A percentile compares a stretch with the other conserved stretches of the same genome.
These are phyloP conservation scores for Actias luna DNA, from an alignment of 2,888 invertebrate species.

Conservation along the genomic window DNA sequence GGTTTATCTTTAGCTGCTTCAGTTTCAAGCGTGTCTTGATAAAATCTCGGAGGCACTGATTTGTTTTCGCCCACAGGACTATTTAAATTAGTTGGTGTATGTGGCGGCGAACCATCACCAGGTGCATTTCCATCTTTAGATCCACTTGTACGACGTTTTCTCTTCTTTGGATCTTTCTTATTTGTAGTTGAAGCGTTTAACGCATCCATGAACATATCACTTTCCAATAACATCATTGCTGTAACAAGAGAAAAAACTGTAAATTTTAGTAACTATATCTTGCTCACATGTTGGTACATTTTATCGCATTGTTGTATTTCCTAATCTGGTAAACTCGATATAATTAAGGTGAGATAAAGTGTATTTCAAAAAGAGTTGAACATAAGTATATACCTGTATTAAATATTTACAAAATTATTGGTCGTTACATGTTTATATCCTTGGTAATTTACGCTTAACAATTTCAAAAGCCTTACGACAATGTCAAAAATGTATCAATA, in stretches of 20 bases:
- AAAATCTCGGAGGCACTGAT: slow-evolving; percentile 88
- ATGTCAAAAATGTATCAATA: slow-evolving; percentile 6
- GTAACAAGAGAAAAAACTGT: slow-evolving; percentile 57
- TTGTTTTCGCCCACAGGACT: slow-evolving; percentile 72
- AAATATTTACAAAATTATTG: not conserved
- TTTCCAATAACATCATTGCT: slow-evolving; percentile 92
- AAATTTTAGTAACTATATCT: no score
- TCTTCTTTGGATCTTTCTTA: slow-evolving; percentile 88
- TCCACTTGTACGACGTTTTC: slow-evolving; percentile 87
- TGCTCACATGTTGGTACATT: no score
- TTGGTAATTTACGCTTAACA: not conserved
- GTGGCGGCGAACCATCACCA: slow-evolving; percentile 78
- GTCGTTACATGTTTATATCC: no score
- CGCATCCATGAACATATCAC: slow-evolving; percentile 97
- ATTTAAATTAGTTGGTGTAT: slow-evolving; percentile 74
- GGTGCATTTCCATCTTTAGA: slow-evolving; percentile 84
- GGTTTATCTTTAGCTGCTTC: slow-evolving; percentile 81
- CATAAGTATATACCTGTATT: not conserved
- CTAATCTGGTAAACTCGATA: no score
- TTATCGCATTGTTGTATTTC: no score
- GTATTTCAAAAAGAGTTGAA: not conserved
- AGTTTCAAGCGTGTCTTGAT: slow-evolving; percentile 93
- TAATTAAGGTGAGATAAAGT: no score
- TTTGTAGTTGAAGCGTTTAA: slow-evolving; percentile 89
- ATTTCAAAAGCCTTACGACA: not conserved